Evolutionary conservation across 2,113 vertebrate species (phyloP), one percentile per base, ranked within the genome.

Genomic region (Rattus rattus): DNA sequence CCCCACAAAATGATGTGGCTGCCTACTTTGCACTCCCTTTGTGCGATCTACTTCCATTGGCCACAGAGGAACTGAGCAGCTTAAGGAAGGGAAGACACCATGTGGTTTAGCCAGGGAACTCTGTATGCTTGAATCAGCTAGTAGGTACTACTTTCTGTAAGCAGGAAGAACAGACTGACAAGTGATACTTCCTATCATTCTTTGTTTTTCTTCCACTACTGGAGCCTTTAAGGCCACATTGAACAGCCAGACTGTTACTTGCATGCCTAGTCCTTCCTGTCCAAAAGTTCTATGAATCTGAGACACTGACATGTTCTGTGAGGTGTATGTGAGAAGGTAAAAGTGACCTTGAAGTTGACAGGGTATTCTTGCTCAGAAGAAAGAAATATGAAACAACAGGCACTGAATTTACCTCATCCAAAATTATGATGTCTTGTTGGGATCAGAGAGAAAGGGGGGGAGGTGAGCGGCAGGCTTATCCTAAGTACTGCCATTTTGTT

Each of bases 161-260:
- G 8, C 59, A 85, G 59, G 75, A 94, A 67, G 69, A 10, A 81
- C 86, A 67, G 52, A 49, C 73, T 56, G 97, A 91, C 67, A 92
- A 90, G 84, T 97, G 90, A 92, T 5, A 77, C 87, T 70, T 96
- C 56, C 91, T 95, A 43, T 79, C 36, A 92, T 22, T 70, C 20
- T 52, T 86, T 84, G 49, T 72, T 94, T n/a, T 43, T 59, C 24
- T 75, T 80, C n/a, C 47, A 36, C 76, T 49, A 52, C 14, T 16
- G 3, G 61, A 79, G 33, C 54, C n/a, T 83, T 95, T 93, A 88
- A 97, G 96, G 95, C 88, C 87, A 96, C 52, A 59, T 85, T 96
- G 3, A 94, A 90, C 28, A 95, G 96, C 94, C 84, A 97, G 98
- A 97, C 91, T 94, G 88, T 94, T 93, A 10, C 86, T 95, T 97